Evolutionary conservation across 2,797 vertebrate genomes (phyloP).

Genomic region (Iguana delicatissima): DNA sequence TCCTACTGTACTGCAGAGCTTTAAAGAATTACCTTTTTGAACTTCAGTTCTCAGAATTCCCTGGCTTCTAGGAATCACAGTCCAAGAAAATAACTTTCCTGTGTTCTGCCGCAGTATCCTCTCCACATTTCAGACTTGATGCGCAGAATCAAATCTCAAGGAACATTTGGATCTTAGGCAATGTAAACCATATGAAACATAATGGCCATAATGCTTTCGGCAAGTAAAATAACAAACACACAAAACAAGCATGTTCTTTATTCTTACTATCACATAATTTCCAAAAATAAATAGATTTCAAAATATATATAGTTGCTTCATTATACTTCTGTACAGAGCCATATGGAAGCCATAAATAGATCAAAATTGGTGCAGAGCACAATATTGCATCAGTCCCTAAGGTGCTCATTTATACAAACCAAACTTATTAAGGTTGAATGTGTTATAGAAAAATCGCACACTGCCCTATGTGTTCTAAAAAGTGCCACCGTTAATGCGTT

Average conservation of each 20-base stretch:
- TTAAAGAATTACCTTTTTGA: no score
- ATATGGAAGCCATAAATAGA: not conserved
- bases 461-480: not conserved
- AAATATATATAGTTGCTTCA: not conserved
- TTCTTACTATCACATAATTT: not conserved
- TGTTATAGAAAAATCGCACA: not conserved
- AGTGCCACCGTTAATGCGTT: not conserved
- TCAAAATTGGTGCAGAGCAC: not conserved
- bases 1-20: not conserved
- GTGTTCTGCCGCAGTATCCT: no score
- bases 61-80: no score
- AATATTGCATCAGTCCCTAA: not conserved
- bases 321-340: not conserved
- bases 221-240: conserved; percentile 22
- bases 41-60: no score
- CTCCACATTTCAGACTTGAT: not conserved
- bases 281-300: not conserved
- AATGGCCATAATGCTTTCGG: not conserved
- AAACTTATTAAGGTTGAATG: not conserved
- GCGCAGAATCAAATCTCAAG: not conserved
- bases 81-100: no score
- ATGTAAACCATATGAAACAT: not conserved
- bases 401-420: not conserved
- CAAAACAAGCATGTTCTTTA: not conserved
- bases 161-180: not conserved